Percentiles rank a stretch among this genome's conserved stretches.
Conservation (phyloP, 2,113 vertebrate genomes). For the Rhinoptilus africanus region DNA sequence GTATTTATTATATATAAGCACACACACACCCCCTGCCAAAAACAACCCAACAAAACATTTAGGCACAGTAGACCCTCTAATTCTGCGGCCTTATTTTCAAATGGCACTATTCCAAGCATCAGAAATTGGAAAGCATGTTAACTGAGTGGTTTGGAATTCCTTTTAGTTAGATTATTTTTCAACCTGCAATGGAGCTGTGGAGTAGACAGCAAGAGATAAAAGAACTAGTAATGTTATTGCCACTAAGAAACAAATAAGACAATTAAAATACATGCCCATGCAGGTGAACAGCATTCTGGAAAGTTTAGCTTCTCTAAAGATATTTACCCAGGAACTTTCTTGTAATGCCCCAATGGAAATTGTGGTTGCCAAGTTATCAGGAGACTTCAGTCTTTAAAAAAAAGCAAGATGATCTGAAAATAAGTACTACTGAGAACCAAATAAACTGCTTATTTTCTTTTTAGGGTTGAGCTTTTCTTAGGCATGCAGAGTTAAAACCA, state of each 20-base stretch:
- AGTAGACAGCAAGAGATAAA: constrained; percentile 37
- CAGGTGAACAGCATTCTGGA: background rate
- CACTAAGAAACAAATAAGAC: constrained; percentile 43
- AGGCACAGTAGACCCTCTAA: background rate
- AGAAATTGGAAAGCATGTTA: constrained; percentile 21
- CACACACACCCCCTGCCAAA: background rate
- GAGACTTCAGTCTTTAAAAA: background rate
- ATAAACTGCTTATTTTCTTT: background rate
- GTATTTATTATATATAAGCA: background rate
- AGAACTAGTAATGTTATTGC: constrained; percentile 43
- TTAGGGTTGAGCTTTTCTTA: background rate
- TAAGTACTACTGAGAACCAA: background rate
- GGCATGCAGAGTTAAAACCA: background rate
- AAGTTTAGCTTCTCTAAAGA: background rate
- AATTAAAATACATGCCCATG: constrained; percentile 25
- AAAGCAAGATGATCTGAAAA: background rate
- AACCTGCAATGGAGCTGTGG: constrained; percentile 23
- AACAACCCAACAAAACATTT: background rate
- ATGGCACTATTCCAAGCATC: background rate
- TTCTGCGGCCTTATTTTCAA: background rate
- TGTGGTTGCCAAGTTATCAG: background rate
- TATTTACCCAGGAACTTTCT: background rate
- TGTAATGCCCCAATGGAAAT: background rate
- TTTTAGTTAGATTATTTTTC: constrained; percentile 31
- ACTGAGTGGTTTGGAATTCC: constrained; percentile 13